A percentile compares a stretch with the other conserved stretches of the same genome.
phyloP scores from a whole-genome alignment of 2,113 vertebrate genomes.

The Cottus gobio region DNA sequence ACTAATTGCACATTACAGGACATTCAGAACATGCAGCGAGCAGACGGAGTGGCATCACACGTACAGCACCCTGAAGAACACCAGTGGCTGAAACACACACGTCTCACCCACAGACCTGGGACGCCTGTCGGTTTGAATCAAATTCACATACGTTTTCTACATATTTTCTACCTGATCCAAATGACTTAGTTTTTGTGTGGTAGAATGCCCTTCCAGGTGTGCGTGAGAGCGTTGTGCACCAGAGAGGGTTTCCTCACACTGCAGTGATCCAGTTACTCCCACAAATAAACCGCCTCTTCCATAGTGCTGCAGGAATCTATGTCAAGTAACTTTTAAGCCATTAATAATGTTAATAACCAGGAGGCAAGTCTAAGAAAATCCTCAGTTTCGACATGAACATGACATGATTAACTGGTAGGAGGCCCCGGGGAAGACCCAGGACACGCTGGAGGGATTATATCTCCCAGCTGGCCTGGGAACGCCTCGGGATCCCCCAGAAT shows the following conservation, averaged over 20 bases:
- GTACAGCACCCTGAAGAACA: conserved; percentile 48
- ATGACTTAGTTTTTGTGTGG: neutral
- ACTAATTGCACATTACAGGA: conserved; percentile 29
- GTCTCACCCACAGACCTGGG: conserved; percentile 18
- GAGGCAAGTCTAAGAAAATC: neutral
- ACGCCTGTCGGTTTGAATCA: neutral
- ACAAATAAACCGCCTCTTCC: neutral
- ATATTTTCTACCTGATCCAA: neutral
- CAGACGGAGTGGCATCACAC: no score
- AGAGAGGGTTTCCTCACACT: conserved; percentile 31
- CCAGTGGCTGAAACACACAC: conserved; percentile 30
- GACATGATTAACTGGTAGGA: no score
- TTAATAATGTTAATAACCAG: neutral
- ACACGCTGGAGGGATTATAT: no score
- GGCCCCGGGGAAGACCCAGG: no score
- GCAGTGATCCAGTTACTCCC: conserved; percentile 59
- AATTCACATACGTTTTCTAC: neutral
- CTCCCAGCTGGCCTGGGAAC: no score
- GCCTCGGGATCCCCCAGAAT: no score
- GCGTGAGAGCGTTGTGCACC: conserved; percentile 11
- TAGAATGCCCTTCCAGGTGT: conserved; percentile 4
- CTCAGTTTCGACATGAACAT: neutral
- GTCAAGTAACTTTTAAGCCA: neutral
- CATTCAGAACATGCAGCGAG: conserved; percentile 54
- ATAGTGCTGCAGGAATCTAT: neutral